Conservation (phyloP, 2,797 vertebrate species). For the Scleropages formosus region DNA sequence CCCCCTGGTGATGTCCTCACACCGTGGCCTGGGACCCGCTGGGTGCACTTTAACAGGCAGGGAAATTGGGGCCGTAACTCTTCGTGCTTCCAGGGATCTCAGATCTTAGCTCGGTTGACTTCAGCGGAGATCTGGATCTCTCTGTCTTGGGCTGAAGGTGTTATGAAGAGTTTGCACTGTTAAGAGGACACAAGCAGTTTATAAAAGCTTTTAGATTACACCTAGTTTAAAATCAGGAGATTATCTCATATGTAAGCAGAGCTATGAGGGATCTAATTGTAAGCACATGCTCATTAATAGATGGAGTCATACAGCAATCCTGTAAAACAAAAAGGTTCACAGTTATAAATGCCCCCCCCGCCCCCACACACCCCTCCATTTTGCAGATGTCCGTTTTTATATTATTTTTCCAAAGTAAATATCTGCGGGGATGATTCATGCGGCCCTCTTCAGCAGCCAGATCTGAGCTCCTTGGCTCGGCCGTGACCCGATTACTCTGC, state of each 20-base stretch:
- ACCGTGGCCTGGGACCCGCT: background rate
- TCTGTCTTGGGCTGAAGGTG: background rate
- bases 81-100: background rate
- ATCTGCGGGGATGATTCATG: constrained; percentile 28
- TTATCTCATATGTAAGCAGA: background rate
- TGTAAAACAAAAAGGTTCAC: constrained; percentile 7
- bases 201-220: background rate
- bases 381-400: background rate
- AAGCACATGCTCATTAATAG: constrained; percentile 1
- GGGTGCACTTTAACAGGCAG: background rate
- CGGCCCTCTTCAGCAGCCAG: constrained; percentile 12
- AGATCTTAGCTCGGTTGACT: background rate
- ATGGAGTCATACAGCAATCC: constrained; percentile 4
- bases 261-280: constrained; percentile 13
- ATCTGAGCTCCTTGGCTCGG: constrained; percentile 24
- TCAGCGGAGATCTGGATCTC: background rate
- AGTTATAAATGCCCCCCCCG: background rate
- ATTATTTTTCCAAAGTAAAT: constrained; percentile 31
- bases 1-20: background rate
- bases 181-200: background rate
- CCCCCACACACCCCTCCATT: no score
- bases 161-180: background rate
- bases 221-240: background rate
- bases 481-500: constrained; percentile 33
- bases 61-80: background rate